Evolutionary conservation across 1,140 invertebrate genomes (phyloP), one percentile per base, ranked within the genome.

Genomic region (Colletes latitarsis): DNA sequence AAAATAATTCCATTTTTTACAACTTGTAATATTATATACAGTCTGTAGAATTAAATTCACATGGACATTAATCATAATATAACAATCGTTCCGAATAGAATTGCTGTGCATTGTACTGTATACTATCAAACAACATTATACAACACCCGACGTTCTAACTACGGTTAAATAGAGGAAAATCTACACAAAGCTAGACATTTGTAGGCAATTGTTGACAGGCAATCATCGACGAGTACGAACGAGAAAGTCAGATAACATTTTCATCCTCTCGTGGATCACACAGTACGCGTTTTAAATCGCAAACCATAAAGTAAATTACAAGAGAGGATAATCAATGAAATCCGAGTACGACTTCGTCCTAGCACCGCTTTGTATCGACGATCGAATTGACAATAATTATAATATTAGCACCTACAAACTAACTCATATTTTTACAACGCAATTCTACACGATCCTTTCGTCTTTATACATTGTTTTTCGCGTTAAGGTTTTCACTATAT

Each of bases 1-100:
- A 86, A 82, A 85, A 85, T 85, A 84, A 30, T 76, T 64, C 46
- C 43, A 64, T 12, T 83, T 63, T 86, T 76, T 86, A 86, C 84
- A 86, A 79, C 72, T 71, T 55, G 21, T 52, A 67, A 70, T 63
- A 8, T 55, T 85, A 82, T 85, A 49, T 79, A 85, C 83, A 82
- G 52, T 68, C 55, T 75, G 75, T 57, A 75, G 10, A 67, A 75
- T 0, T 63, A 49, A 57, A 84, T 77, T 81, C 76, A 84, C 49
- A 75, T 43, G 15, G 30, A 15, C 21, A 80, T 30, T 41, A 43
- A 74, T 53, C 15, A 14, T 49, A 52, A 62, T 53, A 62, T 30
- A n/a, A 60, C 9, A 74, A 64, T n/a, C 6, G 19, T 49, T 5
- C 4, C 15, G n/a, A 72, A 21, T 39, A 21, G 15, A 68, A 71